These are phyloP conservation scores for Pomatostomus ruficeps DNA, from an alignment of 2,113 vertebrate species.

Conservation along the genomic window DNA sequence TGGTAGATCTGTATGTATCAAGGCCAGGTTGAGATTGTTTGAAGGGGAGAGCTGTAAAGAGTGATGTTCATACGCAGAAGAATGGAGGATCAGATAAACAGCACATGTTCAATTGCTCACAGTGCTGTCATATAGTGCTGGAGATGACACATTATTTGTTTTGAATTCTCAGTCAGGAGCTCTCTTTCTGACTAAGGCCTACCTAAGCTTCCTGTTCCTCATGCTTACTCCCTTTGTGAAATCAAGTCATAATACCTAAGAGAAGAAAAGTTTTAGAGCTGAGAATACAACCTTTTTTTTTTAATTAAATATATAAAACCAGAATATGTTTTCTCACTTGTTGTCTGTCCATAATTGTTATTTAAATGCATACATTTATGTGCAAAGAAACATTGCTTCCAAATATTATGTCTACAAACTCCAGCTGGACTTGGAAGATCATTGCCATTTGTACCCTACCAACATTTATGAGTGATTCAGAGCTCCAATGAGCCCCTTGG, in stretches of 20 bases:
- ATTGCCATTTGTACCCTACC: neutral
- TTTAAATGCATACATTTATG: neutral
- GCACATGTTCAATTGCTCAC: neutral
- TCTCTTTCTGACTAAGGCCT: constrained; percentile 27
- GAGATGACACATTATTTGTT: constrained; percentile 5
- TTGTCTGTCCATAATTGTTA: neutral
- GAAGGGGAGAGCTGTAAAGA: neutral
- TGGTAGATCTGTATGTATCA: neutral
- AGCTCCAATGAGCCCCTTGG: neutral
- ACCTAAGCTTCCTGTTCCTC: constrained; percentile 21
- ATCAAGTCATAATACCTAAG: neutral
- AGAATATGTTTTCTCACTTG: neutral
- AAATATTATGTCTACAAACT: neutral
- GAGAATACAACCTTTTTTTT: neutral
- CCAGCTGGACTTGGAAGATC: neutral
- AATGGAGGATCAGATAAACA: constrained; percentile 9
- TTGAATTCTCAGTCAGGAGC: neutral
- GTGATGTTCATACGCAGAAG: neutral
- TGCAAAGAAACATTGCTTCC: neutral
- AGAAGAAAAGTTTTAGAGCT: neutral
- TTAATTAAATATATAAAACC: neutral
- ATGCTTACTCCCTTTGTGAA: neutral
- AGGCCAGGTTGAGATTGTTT: neutral
- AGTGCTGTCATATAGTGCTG: neutral
- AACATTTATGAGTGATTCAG: neutral